Base-by-base conservation (phyloP, 2,113 vertebrate genomes). In the Echinops telfairi region DNA sequence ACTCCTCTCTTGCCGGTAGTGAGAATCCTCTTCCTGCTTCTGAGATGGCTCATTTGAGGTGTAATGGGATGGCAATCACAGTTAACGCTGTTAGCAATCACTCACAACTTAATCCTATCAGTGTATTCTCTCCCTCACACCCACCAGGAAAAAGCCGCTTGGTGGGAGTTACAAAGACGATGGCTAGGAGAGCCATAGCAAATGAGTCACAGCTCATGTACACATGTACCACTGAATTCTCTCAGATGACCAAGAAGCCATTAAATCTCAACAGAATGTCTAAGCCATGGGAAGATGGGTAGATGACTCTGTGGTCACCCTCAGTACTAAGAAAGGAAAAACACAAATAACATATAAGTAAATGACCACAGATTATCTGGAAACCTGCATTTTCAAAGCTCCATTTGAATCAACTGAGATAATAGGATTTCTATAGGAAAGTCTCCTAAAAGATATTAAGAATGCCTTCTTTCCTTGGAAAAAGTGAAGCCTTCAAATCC, bases 351-450 rank as follows among this genome's bases (percentile, higher is more conserved):
- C 29, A 16, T 25, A 62, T 25, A 62, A 25, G 62, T 62, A 31
- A 53, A 53, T 12, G 47, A 53, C 47, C 47, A 53, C 47, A 53
- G 53, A 60, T 38, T 40, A 68, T 36, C 40, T 83, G 47, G 93
- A 95, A 88, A 76, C 2, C 10, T 47, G 14, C 20, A 66, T 79
- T 95, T 89, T 58, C 68, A 81, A 87, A 95, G 40, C 20, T 79
- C 27, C 81, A 20, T n/a, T 81, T 94, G 73, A 89, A 79, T 87
- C 82, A 62, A 85, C 53, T 86, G 2, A 33, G 12, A 38, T 70
- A 43, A 40, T 2, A 57, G 53, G 16, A 23, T 2, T 89, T 85
- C 64, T 79, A 58, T 25, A 33, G 64, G 40, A 86, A 82, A 71
- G 40, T 15, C 23, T 78, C 87, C 23, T 19, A 62, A 33, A 25